Evolutionary conservation across 1,140 invertebrate genomes (phyloP).

Genomic region (Laupala kohalensis): DNA sequence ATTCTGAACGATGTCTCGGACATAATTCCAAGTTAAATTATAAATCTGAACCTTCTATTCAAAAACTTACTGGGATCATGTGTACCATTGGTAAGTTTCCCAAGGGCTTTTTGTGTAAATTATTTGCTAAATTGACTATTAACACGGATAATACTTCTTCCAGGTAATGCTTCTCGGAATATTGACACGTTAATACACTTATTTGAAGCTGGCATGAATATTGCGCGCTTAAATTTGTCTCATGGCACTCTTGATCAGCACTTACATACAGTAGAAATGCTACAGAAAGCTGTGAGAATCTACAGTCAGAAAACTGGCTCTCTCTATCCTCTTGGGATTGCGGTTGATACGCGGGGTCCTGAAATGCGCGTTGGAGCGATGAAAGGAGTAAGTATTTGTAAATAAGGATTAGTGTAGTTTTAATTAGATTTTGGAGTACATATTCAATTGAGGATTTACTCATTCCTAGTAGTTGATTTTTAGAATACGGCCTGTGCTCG

Average conservation of each 20-base stretch:
- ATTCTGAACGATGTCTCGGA: no score
- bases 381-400: conserved; percentile 81
- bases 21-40: no score
- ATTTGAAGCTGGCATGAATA: conserved; percentile 97
- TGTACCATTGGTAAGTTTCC: no score
- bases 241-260: conserved; percentile 96
- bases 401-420: no score
- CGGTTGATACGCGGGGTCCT: conserved; percentile 92
- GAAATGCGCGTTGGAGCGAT: conserved; percentile 93
- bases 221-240: conserved; percentile 94
- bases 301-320: conserved; percentile 61
- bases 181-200: conserved; percentile 81
- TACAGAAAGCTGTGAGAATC: conserved; percentile 68
- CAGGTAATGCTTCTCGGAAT: conserved; percentile 76
- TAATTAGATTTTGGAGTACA: no score
- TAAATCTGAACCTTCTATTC: no score
- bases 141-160: conserved; percentile 11
- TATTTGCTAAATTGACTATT: no score
- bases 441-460: no score
- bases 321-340: conserved; percentile 81
- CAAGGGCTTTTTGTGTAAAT: no score
- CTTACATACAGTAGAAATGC: conserved; percentile 76
- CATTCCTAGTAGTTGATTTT: no score
- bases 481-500: no score
- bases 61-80: no score